These are phyloP conservation scores for Alosa alosa DNA, from an alignment of 2,113 vertebrate species.

Conservation along the genomic window DNA sequence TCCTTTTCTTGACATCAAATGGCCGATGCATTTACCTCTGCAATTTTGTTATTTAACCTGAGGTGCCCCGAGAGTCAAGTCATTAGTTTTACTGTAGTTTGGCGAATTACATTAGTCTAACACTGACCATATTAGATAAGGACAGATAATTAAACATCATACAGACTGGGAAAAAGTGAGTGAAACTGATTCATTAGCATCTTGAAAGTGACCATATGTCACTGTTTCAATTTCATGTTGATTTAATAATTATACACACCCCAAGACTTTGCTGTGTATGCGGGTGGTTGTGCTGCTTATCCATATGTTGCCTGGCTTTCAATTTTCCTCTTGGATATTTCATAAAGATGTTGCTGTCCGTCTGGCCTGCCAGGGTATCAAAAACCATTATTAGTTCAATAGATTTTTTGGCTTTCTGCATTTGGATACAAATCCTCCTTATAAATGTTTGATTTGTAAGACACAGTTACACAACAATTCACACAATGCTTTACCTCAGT, in stretches of 20 bases:
- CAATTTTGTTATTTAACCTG: constrained; percentile 7
- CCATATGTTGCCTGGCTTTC: not conserved
- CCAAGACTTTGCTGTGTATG: not conserved
- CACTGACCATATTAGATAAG: not conserved
- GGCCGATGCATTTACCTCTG: not conserved
- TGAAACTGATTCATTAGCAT: not conserved
- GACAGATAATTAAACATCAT: not conserved
- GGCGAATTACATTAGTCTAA: not conserved
- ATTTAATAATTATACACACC: not conserved
- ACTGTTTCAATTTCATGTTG: not conserved
- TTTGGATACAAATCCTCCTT: too few species aligned
- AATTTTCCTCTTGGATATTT: not conserved
- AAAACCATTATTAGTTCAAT: not conserved
- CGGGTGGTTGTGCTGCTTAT: not conserved
- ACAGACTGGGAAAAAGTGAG: not conserved
- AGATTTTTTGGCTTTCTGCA: too few species aligned
- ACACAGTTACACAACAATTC: not conserved
- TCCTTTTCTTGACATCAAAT: not conserved
- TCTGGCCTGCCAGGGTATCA: not conserved
- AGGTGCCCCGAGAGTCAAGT: not conserved
- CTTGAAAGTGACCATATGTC: not conserved
- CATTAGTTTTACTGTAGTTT: constrained; percentile 1
- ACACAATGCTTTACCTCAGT: not conserved
- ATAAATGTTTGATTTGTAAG: too few species aligned
- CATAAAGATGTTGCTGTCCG: not conserved